Base-by-base conservation (phyloP, 2,888 invertebrate genomes). In the Ferrisia virgata region DNA sequence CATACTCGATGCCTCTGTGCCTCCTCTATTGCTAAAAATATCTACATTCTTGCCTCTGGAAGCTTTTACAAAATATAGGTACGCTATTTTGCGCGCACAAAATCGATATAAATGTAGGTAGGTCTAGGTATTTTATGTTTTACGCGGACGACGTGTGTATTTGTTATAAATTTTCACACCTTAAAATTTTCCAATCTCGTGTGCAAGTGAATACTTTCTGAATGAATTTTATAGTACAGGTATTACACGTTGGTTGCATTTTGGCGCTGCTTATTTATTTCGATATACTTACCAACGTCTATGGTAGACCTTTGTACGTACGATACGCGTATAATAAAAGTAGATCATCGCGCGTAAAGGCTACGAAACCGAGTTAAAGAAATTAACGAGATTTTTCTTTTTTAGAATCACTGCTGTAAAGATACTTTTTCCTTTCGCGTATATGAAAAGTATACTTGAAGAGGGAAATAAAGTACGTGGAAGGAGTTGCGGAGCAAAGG, bases 401-500 rank as follows among this genome's bases (percentile, higher is more conserved):
- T 53, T 53, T 28, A 47, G 53, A 40, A 58, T 31, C 82, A 64
- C 82, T 82, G 82, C 28, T 53, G 22, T 64, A 82, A 76, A 83
- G 36, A 83, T 78, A 83, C 76, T 76, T 40, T 76, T 76, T 28
- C 40, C 53, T n/a, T 40, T 40, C 69, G 40, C 43, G 8, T 82
- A n/a, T 72, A 53, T 13, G 22, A 79, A 47, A 64, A 43, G 22
- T 43, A 13, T 13, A 39, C 79, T 58, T 40, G 84, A 58, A 78
- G 39, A 58, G 47, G 18, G 84, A 79, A 79, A 69, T 79, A 58
- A 58, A 83, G 72, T 22, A 69, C 25, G 25, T 9, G n/a, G 40
- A 69, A 28, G 82, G 25, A 11, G 36, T 25, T 18, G 69, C 18
- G 72, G 31, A 79, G 53, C 33, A 43, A 58, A 33, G 33, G 25